Conservation (phyloP, 2,113 vertebrate species). For the Prionailurus bengalensis region DNA sequence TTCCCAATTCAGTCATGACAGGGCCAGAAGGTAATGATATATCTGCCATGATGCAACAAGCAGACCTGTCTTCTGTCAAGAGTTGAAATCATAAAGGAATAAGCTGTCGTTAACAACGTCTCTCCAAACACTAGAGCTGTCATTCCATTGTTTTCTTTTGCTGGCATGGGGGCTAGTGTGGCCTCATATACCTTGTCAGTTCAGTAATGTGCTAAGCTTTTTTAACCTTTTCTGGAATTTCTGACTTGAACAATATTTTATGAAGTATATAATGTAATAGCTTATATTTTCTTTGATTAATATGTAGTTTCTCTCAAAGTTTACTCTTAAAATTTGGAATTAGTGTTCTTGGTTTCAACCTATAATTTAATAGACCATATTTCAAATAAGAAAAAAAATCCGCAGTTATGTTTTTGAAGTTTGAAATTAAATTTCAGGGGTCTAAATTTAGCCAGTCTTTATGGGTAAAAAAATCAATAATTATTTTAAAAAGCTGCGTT, state of each 20-base stretch:
- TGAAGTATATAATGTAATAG: slow-evolving; percentile 9
- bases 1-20: slow-evolving; percentile 92
- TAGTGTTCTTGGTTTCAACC: slow-evolving; percentile 17
- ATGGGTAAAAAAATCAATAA: slow-evolving; percentile 1
- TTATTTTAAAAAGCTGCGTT: slow-evolving; percentile 15
- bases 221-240: slow-evolving; percentile 87
- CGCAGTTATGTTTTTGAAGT: not conserved
- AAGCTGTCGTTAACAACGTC: slow-evolving; percentile 96
- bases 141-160: slow-evolving; percentile 91
- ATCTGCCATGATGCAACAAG: slow-evolving; percentile 97
- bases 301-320: slow-evolving; percentile 52
- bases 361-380: not conserved
- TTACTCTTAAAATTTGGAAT: slow-evolving; percentile 52
- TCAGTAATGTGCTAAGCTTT: slow-evolving; percentile 85
- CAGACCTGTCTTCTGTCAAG: slow-evolving; percentile 97
- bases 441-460: slow-evolving; percentile 2
- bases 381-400: not conserved
- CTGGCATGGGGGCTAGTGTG: slow-evolving; percentile 85
- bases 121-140: slow-evolving; percentile 95
- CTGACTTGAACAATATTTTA: slow-evolving; percentile 72
- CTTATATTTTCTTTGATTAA: slow-evolving; percentile 53
- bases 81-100: slow-evolving; percentile 98
- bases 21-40: slow-evolving; percentile 98
- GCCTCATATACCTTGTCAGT: slow-evolving; percentile 89
- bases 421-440: slow-evolving; percentile 5